Conservation (phyloP, 2,113 vertebrate genomes). For the Typhlomys cinereus region DNA sequence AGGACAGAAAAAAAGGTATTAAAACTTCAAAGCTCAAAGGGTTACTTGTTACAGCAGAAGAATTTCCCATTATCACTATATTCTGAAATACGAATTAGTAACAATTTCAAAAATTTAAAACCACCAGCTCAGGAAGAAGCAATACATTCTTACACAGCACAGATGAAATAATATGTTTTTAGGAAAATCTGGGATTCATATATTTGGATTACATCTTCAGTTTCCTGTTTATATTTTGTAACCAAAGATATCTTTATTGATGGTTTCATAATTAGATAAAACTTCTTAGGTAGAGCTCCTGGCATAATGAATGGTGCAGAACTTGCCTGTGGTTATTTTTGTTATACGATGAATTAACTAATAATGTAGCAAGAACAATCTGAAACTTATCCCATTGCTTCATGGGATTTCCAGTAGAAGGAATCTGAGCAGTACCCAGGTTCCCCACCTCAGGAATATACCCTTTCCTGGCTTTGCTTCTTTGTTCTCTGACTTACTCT, state of each 20-base stretch:
- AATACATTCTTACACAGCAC: neutral
- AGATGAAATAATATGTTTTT: neutral
- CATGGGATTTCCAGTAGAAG: neutral
- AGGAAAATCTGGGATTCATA: neutral
- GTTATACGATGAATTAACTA: neutral
- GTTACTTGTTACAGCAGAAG: neutral
- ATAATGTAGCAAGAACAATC: neutral
- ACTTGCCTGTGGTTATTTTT: neutral
- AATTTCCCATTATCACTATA: neutral
- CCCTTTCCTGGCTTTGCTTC: neutral
- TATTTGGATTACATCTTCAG: neutral
- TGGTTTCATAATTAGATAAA: conserved; percentile 50
- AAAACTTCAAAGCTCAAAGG: neutral
- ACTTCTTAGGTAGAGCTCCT: neutral
- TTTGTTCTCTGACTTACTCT: neutral
- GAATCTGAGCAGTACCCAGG: neutral
- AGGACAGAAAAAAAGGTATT: neutral
- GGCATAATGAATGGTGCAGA: neutral
- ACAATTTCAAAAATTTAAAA: neutral
- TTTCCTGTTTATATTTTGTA: neutral
- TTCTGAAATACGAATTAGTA: conserved; percentile 34
- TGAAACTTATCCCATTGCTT: neutral
- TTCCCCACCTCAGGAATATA: neutral
- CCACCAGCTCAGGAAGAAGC: neutral
- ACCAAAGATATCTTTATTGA: neutral